phyloP scores from a whole-genome alignment of 2,888 invertebrate genomes.

The Ligdia adustata region DNA sequence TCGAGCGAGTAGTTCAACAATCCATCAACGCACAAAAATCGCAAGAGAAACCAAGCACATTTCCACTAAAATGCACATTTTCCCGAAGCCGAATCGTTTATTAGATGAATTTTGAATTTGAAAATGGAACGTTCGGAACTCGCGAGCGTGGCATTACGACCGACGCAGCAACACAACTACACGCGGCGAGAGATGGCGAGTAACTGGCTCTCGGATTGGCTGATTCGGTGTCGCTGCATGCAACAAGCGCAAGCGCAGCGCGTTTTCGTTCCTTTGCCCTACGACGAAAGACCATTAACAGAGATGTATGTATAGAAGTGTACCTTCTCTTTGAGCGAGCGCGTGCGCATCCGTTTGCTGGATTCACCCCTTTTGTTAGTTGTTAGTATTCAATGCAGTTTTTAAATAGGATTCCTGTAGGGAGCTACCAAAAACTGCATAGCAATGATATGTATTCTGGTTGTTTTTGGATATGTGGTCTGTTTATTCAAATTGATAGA shows the following conservation, averaged over 20 bases:
- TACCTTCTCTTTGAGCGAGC: too few species aligned
- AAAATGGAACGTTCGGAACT: constrained; percentile 38
- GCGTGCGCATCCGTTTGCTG: background rate
- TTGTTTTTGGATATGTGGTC: too few species aligned
- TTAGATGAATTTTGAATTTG: constrained; percentile 44
- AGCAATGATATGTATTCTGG: too few species aligned
- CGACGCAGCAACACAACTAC: constrained; percentile 51
- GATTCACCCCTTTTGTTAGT: too few species aligned
- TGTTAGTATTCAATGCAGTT: too few species aligned
- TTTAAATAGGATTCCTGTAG: too few species aligned
- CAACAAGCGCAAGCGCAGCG: constrained; percentile 2
- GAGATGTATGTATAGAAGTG: too few species aligned
- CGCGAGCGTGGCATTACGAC: constrained; percentile 52
- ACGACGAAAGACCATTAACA: too few species aligned
- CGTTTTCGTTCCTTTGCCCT: constrained; percentile 23
- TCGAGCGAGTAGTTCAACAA: constrained; percentile 47
- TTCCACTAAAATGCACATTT: constrained; percentile 68
- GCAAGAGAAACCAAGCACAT: constrained; percentile 61
- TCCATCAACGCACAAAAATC: constrained; percentile 57
- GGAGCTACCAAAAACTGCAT: too few species aligned
- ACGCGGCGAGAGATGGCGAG: constrained; percentile 49
- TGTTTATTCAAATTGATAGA: too few species aligned
- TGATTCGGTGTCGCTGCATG: constrained; percentile 24
- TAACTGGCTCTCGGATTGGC: constrained; percentile 65
- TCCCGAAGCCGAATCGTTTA: constrained; percentile 45